Percentiles rank a stretch among this genome's conserved stretches.
These are phyloP conservation scores for Haemorhous mexicanus DNA, from an alignment of 2,113 vertebrate genomes.

Conservation along the genomic window DNA sequence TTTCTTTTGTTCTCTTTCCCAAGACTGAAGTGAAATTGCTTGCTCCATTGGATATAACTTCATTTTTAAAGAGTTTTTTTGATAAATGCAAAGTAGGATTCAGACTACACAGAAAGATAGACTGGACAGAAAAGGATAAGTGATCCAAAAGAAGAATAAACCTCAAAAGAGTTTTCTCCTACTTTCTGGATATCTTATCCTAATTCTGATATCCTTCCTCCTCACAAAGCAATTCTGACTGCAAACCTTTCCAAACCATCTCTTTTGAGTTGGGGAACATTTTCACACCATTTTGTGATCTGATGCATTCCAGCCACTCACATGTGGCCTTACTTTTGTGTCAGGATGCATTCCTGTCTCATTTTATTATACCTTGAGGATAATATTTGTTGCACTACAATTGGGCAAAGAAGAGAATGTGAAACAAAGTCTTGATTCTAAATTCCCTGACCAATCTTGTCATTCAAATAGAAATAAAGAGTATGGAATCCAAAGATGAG, in stretches of 20 bases:
- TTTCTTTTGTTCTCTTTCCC: not conserved
- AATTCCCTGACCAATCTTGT: slow-evolving; percentile 14
- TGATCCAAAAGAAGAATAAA: not conserved
- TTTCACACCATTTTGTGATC: not conserved
- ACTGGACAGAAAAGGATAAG: not conserved
- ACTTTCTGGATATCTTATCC: not conserved
- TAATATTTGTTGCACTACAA: not conserved
- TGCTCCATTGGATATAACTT: not conserved
- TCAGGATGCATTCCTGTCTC: not conserved
- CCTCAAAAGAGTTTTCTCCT: not conserved
- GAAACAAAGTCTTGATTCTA: slow-evolving; percentile 17
- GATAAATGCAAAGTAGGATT: not conserved
- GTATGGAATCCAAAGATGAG: slow-evolving; percentile 11
- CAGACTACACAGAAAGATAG: not conserved
- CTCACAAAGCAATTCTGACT: not conserved
- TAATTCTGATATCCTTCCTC: not conserved
- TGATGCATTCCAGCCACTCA: not conserved
- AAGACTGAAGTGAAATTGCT: not conserved
- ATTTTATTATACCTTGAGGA: not conserved
- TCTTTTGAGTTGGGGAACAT: not conserved
- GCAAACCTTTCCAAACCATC: not conserved
- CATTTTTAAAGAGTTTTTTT: not conserved
- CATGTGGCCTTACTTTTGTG: not conserved
- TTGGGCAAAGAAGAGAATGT: not conserved
- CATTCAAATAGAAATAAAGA: slow-evolving; percentile 38